A percentile compares a stretch with the other conserved stretches of the same genome.
Conservation (phyloP, 2,888 invertebrate genomes). For the Piscicola geometra region DNA sequence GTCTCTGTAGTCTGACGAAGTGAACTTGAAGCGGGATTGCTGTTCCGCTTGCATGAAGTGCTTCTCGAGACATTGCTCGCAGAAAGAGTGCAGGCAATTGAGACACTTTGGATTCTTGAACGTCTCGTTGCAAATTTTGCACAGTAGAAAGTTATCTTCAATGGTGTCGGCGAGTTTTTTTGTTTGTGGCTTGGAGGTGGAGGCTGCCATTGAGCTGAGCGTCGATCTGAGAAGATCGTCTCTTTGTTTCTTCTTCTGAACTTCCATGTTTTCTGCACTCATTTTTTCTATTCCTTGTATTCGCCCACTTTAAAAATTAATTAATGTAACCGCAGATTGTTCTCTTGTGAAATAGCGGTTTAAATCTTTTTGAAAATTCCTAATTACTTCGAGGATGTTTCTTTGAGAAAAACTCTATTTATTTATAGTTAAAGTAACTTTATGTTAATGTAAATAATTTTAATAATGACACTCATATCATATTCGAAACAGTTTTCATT, state of each 20-base stretch:
- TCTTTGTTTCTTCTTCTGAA: slow-evolving; percentile 7
- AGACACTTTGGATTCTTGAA: slow-evolving; percentile 56
- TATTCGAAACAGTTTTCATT: too few relatives aligned
- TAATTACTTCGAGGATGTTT: too few relatives aligned
- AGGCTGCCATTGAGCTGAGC: not conserved
- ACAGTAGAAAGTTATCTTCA: slow-evolving; percentile 56
- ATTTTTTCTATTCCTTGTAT: too few relatives aligned
- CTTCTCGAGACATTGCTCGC: slow-evolving; percentile 55
- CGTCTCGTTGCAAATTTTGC: slow-evolving; percentile 56
- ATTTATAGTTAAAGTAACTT: too few relatives aligned
- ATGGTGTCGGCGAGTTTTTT: slow-evolving; percentile 55
- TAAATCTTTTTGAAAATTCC: too few relatives aligned
- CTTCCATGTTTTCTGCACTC: not conserved
- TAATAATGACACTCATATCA: too few relatives aligned
- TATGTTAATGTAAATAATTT: too few relatives aligned
- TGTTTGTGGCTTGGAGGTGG: not conserved
- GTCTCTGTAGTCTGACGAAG: slow-evolving; percentile 52
- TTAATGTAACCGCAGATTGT: too few relatives aligned
- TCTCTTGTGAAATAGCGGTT: too few relatives aligned
- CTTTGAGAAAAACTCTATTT: too few relatives aligned
- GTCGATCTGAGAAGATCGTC: not conserved
- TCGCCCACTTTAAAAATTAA: too few relatives aligned
- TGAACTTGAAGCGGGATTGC: slow-evolving; percentile 56
- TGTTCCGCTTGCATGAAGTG: slow-evolving; percentile 50
- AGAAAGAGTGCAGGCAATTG: slow-evolving; percentile 56